Base-by-base conservation (phyloP, 2,888 invertebrate species). In the Zaprionus bogoriensis region DNA sequence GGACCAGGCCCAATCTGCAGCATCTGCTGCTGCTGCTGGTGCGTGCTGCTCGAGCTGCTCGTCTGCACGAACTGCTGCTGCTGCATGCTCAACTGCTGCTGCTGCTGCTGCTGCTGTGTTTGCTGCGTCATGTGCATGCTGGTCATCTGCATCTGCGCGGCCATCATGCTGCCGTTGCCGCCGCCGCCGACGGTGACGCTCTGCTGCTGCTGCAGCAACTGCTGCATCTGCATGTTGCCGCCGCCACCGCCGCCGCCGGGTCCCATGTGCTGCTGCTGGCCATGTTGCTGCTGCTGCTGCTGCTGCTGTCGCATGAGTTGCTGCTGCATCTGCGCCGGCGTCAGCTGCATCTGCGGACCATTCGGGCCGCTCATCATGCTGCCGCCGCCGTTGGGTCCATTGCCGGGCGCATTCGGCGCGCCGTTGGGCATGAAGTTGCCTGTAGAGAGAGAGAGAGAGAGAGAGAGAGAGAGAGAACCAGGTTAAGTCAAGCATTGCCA, bases 111-210 rank as follows among this genome's bases (percentile, higher is more conserved):
- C 4, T n/a, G n/a, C n/a, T n/a, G n/a, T n/a, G n/a, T n/a, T n/a
- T n/a, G n/a, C n/a, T 95, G 95, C 92, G 7, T 93, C 94, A 95
- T 94, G 88, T 94, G 94, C 85, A 95, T 93, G 77, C 93, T 94
- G 70, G 93, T 92, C 92, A 93, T 93, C 92, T 93, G 92, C 78
- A 92, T 91, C 66, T 91, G 91, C 39, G 88, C 81, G 52, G 77
- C 47, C 85, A 82, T 83, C 86, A 74, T 89, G 78, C 57, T 77
- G 64, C 66, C 76, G 5, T 66, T 74, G 3, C 58, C 61, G 76
- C 25, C 32, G 1, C 54, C 75, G 45, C 67, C 82, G 54, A 64
- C 74, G 39, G 67, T 78, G 48, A 62, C 75, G 10, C 59, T 51
- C 39, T 88, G 88, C 27, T 87, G 88, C 58, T 88, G 88, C 48